Conservation (phyloP, 2,113 vertebrate genomes). For the Triplophysa siluroides region DNA sequence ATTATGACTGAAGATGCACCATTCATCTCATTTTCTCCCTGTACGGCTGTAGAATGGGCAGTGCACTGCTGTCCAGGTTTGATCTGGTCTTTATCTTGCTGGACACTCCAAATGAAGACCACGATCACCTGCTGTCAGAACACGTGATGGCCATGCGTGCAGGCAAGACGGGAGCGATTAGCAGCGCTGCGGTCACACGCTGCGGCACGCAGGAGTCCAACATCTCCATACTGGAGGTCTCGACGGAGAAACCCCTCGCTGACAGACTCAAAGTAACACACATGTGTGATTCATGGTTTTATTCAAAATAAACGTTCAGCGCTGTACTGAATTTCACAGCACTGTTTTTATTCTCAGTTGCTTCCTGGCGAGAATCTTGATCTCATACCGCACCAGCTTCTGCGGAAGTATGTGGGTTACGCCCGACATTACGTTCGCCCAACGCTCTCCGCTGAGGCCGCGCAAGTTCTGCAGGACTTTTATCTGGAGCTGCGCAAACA, state of each 20-base stretch:
- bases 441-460: conserved; percentile 83
- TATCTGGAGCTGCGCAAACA: conserved; percentile 92
- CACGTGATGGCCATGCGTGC: conserved; percentile 91
- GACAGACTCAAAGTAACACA: conserved; percentile 85
- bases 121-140: conserved; percentile 91
- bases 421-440: conserved; percentile 93
- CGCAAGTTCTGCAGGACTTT: conserved; percentile 87
- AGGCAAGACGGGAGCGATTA: conserved; percentile 70
- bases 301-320: not conserved
- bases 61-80: conserved; percentile 92
- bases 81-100: conserved; percentile 96
- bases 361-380: conserved; percentile 82
- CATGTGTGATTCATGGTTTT: no score
- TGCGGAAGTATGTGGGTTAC: conserved; percentile 94
- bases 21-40: not conserved
- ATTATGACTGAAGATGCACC: not conserved
- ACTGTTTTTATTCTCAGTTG: conserved; percentile 69
- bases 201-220: conserved; percentile 67
- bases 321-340: not conserved
- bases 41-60: conserved; percentile 83
- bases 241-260: conserved; percentile 80
- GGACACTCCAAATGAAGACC: conserved; percentile 93
- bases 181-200: conserved; percentile 73
- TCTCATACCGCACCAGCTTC: conserved; percentile 85
- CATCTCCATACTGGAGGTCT: conserved; percentile 80